Conservation (phyloP, 2,888 invertebrate genomes). For the Anagyrus pseudococci region DNA sequence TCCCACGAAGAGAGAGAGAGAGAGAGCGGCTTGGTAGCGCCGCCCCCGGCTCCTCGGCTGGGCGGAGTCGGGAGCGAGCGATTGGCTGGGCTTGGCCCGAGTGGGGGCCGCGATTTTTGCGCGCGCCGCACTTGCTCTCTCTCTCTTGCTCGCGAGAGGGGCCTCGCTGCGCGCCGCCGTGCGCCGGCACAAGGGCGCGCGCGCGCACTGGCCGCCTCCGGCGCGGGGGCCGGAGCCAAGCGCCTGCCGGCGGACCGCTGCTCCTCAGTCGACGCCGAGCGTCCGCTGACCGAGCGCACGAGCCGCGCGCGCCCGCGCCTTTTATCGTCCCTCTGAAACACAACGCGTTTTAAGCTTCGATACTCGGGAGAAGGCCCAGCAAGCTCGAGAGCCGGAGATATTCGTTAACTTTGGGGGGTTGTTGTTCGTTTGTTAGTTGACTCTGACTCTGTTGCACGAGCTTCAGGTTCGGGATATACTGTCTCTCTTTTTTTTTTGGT, state of each 20-base stretch:
- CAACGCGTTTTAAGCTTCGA: too few species aligned
- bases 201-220: not conserved
- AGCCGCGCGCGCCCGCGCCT: not conserved
- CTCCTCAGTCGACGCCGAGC: conserved; percentile 58
- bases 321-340: too few species aligned
- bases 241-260: not conserved
- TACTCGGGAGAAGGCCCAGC: too few species aligned
- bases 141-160: too few species aligned
- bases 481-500: too few species aligned
- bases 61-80: not conserved
- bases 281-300: conserved; percentile 45
- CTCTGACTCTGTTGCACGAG: too few species aligned
- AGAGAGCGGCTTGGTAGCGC: too few species aligned
- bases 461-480: too few species aligned
- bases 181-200: not conserved
- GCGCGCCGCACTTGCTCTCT: too few species aligned
- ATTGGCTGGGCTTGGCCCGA: conserved; percentile 35
- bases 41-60: not conserved
- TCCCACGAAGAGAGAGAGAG: conserved; percentile 45
- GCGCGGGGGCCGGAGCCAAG: not conserved
- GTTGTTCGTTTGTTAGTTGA: too few species aligned
- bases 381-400: too few species aligned
- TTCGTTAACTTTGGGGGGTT: too few species aligned
- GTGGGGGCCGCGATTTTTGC: conserved; percentile 33
- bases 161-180: conserved; percentile 3